Base-by-base conservation (phyloP, 2,888 invertebrate species). In the Parapristionchus giblindavisi region DNA sequence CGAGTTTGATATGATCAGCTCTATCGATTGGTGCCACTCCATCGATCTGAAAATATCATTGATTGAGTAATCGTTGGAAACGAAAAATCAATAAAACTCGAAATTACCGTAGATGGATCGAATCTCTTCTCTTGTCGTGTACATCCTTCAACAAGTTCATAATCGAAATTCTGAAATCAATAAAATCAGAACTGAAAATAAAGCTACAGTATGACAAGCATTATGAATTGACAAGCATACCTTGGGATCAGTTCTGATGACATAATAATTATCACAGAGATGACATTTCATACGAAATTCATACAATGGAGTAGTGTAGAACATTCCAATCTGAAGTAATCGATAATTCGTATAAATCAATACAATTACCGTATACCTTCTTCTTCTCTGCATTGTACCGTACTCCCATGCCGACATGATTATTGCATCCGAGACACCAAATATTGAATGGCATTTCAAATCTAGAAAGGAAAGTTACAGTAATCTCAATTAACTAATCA, bases 391-490 rank as follows among this genome's bases (percentile, higher is more conserved):
- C 91, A 87, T 91, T 99, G 89, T 99, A 99, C 68, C 99, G 92
- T 0, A 99, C 98, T 0, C 99, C 98, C 97, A 98, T 99, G 40
- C 97, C 99, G 75, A 99, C 95, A 88, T 98, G 99, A 90, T 95
- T 98, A 79, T 93, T 93, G 89, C 99, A 99, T 73, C 97, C 97
- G 52, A 95, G 94, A 85, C 99, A 99, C 99, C 99, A 99, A 84
- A 99, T 98, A 89, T 99, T 99, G 88, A 96, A 99, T 0, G 99
- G 99, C 97, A 99, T 96, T 90, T 99, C 99, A 91, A 99, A 99
- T 63, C 91, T 90, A 79, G 21, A 85, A 75, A 32, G 29, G 24
- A 4, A 8, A 27, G 3, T 1, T 17, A n/a, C 1, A 40, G 1
- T 36, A 3, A 38, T 34, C 34, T 68, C 36, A 27, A 27, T 21